Conservation (phyloP, 2,113 vertebrate species). For the Cyprinodon tularosa region DNA sequence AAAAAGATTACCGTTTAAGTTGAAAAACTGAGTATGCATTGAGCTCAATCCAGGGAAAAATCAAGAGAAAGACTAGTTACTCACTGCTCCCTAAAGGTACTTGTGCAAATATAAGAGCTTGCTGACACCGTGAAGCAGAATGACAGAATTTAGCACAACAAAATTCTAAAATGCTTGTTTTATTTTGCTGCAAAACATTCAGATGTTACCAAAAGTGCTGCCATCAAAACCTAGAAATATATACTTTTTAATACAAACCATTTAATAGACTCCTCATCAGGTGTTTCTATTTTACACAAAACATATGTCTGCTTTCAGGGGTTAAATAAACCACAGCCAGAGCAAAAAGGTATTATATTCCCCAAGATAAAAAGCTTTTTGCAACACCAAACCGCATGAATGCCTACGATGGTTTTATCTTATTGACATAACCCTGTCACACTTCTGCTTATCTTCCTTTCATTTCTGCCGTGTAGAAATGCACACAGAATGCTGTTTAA, state of each 20-base stretch:
- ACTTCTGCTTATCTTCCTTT: too few relatives aligned
- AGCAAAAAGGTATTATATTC: not conserved
- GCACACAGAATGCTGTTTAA: too few relatives aligned
- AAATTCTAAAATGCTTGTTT: not conserved
- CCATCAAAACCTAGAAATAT: not conserved
- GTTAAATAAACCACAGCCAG: not conserved
- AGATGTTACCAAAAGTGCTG: not conserved
- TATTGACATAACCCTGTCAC: too few relatives aligned
- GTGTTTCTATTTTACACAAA: not conserved
- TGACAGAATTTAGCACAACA: not conserved
- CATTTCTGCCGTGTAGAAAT: too few relatives aligned
- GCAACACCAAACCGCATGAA: not conserved
- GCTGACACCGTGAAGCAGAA: not conserved
- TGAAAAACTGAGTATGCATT: not conserved
- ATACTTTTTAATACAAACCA: not conserved
- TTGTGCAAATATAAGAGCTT: not conserved
- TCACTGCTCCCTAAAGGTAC: not conserved
- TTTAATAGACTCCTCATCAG: not conserved
- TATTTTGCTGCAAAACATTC: not conserved
- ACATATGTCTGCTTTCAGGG: not conserved
- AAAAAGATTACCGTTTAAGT: not conserved
- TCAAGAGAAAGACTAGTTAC: not conserved
- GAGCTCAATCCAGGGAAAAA: not conserved
- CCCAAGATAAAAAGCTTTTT: not conserved
- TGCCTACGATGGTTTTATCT: too few relatives aligned